Conservation (phyloP, 2,888 invertebrate genomes). For the Eledone cirrhosa region DNA sequence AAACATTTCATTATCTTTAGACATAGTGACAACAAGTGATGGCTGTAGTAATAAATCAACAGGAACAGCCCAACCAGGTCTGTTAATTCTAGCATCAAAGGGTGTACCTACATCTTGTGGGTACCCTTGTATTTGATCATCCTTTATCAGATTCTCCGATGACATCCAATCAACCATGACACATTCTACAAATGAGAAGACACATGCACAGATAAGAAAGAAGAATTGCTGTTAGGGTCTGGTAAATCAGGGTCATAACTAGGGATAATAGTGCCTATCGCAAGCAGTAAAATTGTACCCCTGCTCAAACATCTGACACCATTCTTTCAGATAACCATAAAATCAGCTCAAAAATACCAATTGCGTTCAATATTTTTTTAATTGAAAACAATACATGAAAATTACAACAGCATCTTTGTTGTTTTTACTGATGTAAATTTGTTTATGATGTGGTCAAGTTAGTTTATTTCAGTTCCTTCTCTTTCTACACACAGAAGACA, state of each 20-base stretch:
- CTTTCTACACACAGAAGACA: no score
- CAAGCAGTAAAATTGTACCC: no score
- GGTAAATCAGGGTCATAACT: neutral
- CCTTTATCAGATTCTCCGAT: constrained; percentile 1
- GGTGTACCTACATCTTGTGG: neutral
- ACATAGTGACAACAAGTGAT: constrained; percentile 19
- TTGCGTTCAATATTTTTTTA: no score
- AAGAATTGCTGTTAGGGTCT: no score
- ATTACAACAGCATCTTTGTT: no score
- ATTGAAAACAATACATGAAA: no score
- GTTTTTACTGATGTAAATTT: no score
- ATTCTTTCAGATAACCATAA: no score
- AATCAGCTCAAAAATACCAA: no score
- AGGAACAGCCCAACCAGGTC: constrained; percentile 22
- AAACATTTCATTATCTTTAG: neutral
- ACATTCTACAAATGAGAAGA: constrained; percentile 15
- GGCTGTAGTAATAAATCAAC: neutral
- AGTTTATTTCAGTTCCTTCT: no score
- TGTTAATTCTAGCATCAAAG: constrained; percentile 3
- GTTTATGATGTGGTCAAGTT: no score
- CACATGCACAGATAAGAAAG: no score
- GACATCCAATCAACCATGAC: constrained; percentile 18
- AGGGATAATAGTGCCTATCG: neutral
- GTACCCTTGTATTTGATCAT: constrained; percentile 21
- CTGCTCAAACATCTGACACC: neutral